Evolutionary conservation across 2,113 vertebrate species (phyloP).

Genomic region (Machaerirhynchus nigripectus): DNA sequence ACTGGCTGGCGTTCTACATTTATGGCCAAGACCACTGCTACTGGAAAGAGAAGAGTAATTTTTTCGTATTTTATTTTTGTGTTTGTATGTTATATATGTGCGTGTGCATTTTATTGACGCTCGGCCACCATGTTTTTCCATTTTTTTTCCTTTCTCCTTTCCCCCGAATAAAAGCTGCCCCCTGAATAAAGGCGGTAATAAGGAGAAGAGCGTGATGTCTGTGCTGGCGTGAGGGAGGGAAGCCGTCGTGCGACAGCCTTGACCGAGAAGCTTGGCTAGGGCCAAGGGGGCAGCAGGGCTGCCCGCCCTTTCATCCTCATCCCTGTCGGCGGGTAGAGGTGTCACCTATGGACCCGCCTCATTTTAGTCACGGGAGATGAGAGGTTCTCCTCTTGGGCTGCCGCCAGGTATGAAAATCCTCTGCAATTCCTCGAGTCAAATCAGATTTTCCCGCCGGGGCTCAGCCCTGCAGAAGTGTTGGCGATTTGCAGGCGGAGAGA

Average conservation of each 20-base stretch:
- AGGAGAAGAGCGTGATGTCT: neutral
- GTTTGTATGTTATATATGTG: neutral
- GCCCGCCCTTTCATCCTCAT: neutral
- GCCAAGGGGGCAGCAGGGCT: neutral
- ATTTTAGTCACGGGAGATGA: neutral
- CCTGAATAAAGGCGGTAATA: conserved; percentile 6
- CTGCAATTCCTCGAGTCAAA: neutral
- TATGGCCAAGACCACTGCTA: neutral
- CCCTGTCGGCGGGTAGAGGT: neutral
- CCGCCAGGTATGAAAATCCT: neutral
- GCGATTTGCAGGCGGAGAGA: neutral
- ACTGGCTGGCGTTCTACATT: neutral
- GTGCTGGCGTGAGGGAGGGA: neutral
- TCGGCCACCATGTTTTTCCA: neutral
- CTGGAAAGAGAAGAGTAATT: neutral
- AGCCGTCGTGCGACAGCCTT: neutral
- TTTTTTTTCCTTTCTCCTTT: neutral
- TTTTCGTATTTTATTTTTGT: neutral
- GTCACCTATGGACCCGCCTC: neutral
- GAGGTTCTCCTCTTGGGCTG: neutral
- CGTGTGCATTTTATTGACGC: neutral
- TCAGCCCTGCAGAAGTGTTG: neutral
- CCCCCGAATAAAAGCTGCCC: conserved; percentile 21
- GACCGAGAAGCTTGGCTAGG: neutral
- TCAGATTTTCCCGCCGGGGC: neutral